A percentile compares a stretch with the other conserved stretches of the same genome.
phyloP scores from a whole-genome alignment of 2,797 vertebrate genomes.

The Pseudochromis fuscus region DNA sequence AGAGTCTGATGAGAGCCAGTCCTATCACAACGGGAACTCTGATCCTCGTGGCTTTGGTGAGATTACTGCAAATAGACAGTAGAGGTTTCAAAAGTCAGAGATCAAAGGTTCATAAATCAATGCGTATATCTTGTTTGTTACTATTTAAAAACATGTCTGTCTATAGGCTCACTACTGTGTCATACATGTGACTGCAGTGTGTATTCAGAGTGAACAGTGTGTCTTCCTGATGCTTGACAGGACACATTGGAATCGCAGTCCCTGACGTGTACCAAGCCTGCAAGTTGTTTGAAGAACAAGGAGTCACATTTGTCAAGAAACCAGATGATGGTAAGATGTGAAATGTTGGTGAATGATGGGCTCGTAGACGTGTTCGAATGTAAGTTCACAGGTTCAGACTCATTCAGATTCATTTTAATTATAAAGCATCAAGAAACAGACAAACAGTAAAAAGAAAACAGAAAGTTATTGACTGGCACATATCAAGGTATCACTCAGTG shows the following conservation, averaged over 20 bases:
- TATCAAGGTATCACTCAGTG: too few relatives aligned
- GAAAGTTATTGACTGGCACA: too few relatives aligned
- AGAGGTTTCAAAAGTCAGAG: neutral
- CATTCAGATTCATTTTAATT: too few relatives aligned
- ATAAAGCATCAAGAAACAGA: too few relatives aligned
- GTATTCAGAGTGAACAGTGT: neutral
- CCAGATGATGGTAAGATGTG: conserved; percentile 91
- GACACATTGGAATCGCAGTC: conserved; percentile 97
- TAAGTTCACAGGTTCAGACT: neutral
- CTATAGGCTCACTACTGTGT: neutral
- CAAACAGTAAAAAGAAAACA: too few relatives aligned
- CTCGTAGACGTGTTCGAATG: neutral
- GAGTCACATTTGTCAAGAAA: conserved; percentile 97
- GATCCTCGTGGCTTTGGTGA: conserved; percentile 97
- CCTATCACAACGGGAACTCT: conserved; percentile 96
- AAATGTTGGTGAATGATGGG: neutral
- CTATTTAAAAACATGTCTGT: too few relatives aligned
- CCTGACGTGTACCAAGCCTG: conserved; percentile 94
- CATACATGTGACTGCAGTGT: neutral
- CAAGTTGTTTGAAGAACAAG: conserved; percentile 94
- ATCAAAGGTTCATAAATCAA: neutral
- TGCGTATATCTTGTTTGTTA: too few relatives aligned
- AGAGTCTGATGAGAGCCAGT: conserved; percentile 90
- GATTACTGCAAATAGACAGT: conserved; percentile 12
- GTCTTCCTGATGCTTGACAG: conserved; percentile 73